These are phyloP conservation scores for Diprion similis DNA, from an alignment of 1,140 invertebrate genomes.

Conservation along the genomic window DNA sequence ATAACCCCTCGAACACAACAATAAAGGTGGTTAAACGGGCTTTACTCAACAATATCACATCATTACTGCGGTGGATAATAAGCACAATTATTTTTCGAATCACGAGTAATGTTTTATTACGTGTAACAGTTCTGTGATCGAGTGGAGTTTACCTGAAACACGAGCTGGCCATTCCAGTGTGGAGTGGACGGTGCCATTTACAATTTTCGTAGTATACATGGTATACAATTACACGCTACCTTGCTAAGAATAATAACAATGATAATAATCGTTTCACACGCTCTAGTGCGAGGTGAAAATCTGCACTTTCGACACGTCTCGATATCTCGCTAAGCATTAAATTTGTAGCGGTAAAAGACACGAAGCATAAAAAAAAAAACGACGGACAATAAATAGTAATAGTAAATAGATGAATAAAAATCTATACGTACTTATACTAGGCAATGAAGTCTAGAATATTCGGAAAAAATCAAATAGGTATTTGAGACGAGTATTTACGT, in stretches of 20 bases:
- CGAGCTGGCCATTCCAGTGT: conserved; percentile 57
- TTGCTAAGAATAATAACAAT: not conserved
- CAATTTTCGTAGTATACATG: not conserved
- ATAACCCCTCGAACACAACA: not conserved
- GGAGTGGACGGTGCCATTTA: conserved; percentile 34
- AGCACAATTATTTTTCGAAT: not conserved
- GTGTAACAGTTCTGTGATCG: conserved; percentile 6
- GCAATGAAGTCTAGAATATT: not conserved
- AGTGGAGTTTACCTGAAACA: conserved; percentile 50
- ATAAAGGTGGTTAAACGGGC: not conserved
- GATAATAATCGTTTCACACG: not conserved
- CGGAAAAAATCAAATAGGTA: not conserved
- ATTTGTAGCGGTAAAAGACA: not conserved
- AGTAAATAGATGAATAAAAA: not conserved
- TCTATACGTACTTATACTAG: not conserved
- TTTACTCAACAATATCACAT: not conserved
- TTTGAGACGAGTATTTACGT: not conserved
- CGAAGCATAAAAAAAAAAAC: not conserved
- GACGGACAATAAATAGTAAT: not conserved
- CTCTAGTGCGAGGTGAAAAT: not conserved
- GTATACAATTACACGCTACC: not conserved
- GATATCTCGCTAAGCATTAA: conserved; percentile 11
- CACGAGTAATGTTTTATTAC: not conserved
- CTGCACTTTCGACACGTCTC: not conserved
- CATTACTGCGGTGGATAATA: not conserved